Base-by-base conservation (phyloP, 2,113 vertebrate genomes). In the Hoplias malabaricus region DNA sequence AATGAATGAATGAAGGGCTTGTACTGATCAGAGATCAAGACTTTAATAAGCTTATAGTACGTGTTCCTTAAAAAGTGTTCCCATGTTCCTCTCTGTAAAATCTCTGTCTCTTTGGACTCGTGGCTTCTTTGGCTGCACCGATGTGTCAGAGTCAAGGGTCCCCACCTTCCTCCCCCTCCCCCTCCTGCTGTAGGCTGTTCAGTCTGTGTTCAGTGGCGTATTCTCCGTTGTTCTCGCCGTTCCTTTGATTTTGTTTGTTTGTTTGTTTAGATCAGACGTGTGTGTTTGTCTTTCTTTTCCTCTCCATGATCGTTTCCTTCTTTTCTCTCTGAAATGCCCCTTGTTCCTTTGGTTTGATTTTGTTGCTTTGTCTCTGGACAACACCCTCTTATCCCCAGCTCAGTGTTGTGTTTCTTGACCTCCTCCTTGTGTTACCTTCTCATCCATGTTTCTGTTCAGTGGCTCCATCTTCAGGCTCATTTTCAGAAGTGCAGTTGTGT, bases 121-220 rank as follows among this genome's bases (percentile, higher is more conserved):
- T 80, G 73, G 79, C 79, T 80, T 80, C 10, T 14, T 90, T 91
- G 42, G 87, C 92, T 93, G 90, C 85, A 88, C 40, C 82, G 74
- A 74, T 85, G 85, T 91, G 90, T 91, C 87, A 83, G 86, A 88
- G 68, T 85, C 83, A 27, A 78, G 86, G 81, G 84, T 90, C 46
- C 34, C 69, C 54, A 74, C 86, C 38, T 27, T 40, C 38, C 34
- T 42, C 21, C 63, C 53, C n/a, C 73, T 76, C 42, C 63, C 63
- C 34, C 66, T 34, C 71, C 50, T 86, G 87, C 62, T 29, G 59
- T 79, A 73, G 73, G 82, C 67, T 88, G 83, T 89, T 89, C 82
- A 66, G 87, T 84, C 63, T 79, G 79, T 89, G 82, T 86, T 82
- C 82, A 87, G 87, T 90, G 87, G 78, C 57, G 80, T 89, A 87